Percentiles rank a stretch among this genome's conserved stretches.
These are phyloP conservation scores for Aptenodytes patagonicus DNA, from an alignment of 2,113 vertebrate genomes.

Conservation along the genomic window DNA sequence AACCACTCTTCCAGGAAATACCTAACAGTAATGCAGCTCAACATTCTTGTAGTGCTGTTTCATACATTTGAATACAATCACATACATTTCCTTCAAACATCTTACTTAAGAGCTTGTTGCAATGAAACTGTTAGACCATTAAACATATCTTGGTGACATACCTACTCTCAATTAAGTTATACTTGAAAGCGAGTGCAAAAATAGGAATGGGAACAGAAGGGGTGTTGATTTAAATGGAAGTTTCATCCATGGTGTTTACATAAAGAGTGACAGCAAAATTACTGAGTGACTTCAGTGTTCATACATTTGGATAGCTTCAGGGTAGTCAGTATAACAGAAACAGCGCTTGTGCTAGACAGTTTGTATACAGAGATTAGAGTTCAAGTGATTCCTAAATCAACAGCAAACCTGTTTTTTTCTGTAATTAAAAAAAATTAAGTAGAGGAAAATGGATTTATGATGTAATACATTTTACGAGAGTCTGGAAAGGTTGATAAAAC, in stretches of 20 bases:
- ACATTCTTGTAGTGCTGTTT: neutral
- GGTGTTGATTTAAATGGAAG: neutral
- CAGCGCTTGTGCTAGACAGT: neutral
- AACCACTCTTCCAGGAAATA: neutral
- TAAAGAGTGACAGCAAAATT: conserved; percentile 7
- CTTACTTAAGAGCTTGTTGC: neutral
- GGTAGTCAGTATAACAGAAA: neutral
- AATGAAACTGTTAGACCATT: neutral
- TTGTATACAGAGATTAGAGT: neutral
- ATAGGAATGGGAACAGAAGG: neutral
- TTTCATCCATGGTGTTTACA: neutral
- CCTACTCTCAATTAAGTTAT: neutral
- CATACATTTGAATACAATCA: neutral
- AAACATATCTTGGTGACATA: neutral
- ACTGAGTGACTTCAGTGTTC: neutral
- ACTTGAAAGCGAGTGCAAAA: neutral
- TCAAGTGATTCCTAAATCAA: neutral
- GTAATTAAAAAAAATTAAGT: too few relatives aligned
- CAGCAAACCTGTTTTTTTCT: neutral
- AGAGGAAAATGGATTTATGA: neutral
- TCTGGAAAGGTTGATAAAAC: neutral
- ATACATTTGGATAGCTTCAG: neutral
- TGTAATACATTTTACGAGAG: neutral
- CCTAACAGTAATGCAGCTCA: neutral
- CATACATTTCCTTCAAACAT: neutral